phyloP scores from a whole-genome alignment of 2,797 vertebrate species.

The Harpagifer antarcticus region DNA sequence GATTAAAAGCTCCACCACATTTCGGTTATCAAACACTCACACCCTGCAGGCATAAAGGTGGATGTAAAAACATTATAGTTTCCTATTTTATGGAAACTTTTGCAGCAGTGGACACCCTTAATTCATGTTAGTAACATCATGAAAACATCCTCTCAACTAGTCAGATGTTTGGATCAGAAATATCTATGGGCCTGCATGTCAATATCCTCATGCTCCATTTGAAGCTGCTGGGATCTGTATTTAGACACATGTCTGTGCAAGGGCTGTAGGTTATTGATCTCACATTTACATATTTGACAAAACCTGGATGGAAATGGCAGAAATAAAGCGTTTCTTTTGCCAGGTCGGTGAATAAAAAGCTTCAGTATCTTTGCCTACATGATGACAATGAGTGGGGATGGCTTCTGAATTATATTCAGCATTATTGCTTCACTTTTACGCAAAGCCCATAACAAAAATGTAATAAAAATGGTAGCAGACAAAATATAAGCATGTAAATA shows the following conservation, averaged over 20 bases:
- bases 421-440: neutral
- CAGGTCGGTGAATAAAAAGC: neutral
- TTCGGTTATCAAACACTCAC: slow-evolving; percentile 16
- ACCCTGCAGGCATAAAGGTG: neutral
- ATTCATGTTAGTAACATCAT: slow-evolving; percentile 14
- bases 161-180: slow-evolving; percentile 16
- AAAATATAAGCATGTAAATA: neutral
- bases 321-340: neutral
- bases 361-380: neutral
- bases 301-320: neutral
- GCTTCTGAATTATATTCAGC: neutral
- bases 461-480: neutral
- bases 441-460: neutral
- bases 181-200: neutral
- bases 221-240: neutral
- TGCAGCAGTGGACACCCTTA: slow-evolving; percentile 10
- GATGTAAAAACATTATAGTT: slow-evolving; percentile 24
- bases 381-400: neutral
- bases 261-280: neutral
- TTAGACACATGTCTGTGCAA: neutral
- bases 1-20: slow-evolving; percentile 25
- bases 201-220: neutral
- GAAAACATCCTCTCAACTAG: slow-evolving; percentile 20
- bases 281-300: neutral
- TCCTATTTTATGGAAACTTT: slow-evolving; percentile 12